Percentiles rank a stretch among this genome's conserved stretches.
These are phyloP conservation scores for Cephus sareptanus DNA, from an alignment of 2,888 invertebrate species.

Conservation along the genomic window DNA sequence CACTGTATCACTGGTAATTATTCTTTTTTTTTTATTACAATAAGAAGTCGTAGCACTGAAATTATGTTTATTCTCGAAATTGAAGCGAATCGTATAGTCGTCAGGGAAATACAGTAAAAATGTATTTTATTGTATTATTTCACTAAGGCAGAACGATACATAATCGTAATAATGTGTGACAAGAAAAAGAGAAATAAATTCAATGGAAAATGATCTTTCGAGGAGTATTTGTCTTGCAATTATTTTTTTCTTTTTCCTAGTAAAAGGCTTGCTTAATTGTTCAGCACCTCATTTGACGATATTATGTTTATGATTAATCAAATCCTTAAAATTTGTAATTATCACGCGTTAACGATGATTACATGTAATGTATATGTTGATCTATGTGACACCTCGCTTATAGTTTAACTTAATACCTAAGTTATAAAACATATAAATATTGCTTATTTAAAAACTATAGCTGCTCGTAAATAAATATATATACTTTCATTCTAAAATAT, in stretches of 20 bases:
- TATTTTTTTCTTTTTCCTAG: neutral
- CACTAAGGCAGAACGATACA: neutral
- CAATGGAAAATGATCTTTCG: neutral
- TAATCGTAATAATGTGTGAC: neutral
- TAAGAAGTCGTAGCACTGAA: neutral
- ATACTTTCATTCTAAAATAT: slow-evolving; percentile 36
- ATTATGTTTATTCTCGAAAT: neutral
- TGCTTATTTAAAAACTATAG: slow-evolving; percentile 50
- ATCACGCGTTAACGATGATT: neutral
- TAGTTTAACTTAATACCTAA: slow-evolving; percentile 44
- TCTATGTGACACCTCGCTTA: slow-evolving; percentile 45
- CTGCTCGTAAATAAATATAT: slow-evolving; percentile 49
- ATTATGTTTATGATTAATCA: neutral
- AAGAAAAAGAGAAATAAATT: neutral
- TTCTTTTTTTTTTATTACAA: neutral
- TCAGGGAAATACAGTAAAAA: slow-evolving; percentile 2
- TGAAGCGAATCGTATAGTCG: neutral
- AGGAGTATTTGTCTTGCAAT: neutral
- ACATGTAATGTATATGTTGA: slow-evolving; percentile 37
- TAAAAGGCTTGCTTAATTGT: neutral
- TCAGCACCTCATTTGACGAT: neutral
- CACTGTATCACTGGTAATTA: neutral
- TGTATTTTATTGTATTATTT: neutral
- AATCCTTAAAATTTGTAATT: neutral
- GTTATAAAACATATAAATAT: slow-evolving; percentile 60